These are phyloP conservation scores for Antechinus stuartii DNA, from an alignment of 2,113 vertebrate species.

Conservation along the genomic window DNA sequence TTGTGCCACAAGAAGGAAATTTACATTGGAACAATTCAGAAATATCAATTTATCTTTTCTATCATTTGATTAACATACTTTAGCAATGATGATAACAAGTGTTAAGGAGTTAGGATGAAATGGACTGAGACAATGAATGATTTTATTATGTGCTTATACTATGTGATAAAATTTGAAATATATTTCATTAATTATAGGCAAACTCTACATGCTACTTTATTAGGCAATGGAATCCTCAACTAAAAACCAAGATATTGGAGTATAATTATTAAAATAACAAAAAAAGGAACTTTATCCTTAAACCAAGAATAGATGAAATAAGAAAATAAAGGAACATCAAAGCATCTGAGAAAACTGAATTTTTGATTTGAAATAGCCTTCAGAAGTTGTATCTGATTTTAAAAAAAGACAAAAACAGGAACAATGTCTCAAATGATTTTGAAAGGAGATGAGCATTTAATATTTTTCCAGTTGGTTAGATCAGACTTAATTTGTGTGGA, in stretches of 20 bases:
- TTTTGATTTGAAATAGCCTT: background rate
- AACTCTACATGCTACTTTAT: background rate
- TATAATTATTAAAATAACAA: background rate
- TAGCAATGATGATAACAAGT: background rate
- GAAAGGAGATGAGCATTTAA: background rate
- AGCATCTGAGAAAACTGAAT: background rate
- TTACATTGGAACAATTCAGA: background rate
- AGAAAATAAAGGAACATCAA: background rate
- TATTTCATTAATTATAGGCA: background rate
- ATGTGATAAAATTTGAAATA: background rate
- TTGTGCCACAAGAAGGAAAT: background rate
- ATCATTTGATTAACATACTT: background rate
- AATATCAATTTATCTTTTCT: background rate
- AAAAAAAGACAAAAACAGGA: background rate
- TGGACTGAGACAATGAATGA: background rate
- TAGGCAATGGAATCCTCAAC: background rate
- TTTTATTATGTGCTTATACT: background rate
- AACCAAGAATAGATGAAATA: background rate
- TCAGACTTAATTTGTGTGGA: too few relatives aligned
- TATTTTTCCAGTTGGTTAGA: too few relatives aligned
- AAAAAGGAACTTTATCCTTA: background rate
- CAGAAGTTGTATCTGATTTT: background rate
- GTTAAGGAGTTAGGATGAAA: background rate
- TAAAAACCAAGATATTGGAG: background rate
- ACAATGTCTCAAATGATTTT: background rate